Percentiles rank a stretch among this genome's conserved stretches.
phyloP scores from a whole-genome alignment of 2,888 invertebrate species.

The Aphelenchoides bicaudatus region DNA sequence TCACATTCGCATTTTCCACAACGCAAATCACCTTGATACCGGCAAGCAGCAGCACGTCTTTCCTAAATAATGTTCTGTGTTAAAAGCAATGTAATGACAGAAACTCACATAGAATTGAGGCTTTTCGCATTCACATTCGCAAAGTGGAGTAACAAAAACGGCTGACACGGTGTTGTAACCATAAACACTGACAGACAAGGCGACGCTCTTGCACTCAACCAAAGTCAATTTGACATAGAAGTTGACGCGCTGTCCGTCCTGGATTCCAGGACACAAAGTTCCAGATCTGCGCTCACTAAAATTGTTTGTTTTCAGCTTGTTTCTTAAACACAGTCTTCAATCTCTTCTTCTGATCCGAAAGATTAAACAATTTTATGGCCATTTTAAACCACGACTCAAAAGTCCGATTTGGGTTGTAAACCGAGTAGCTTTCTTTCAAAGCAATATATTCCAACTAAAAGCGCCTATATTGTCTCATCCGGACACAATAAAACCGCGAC shows the following conservation, averaged over 20 bases:
- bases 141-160: slow-evolving; percentile 47
- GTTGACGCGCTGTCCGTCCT: slow-evolving; percentile 36
- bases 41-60: slow-evolving; percentile 44
- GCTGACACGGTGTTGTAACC: slow-evolving; percentile 48
- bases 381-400: background rate
- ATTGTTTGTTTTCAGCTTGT: background rate
- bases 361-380: background rate
- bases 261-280: slow-evolving; percentile 40
- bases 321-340: background rate
- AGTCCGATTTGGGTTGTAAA: too few relatives aligned
- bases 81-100: background rate
- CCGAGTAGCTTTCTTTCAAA: too few relatives aligned
- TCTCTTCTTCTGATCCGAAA: background rate
- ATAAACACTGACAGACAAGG: slow-evolving; percentile 53
- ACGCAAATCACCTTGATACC: slow-evolving; percentile 46
- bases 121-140: slow-evolving; percentile 59
- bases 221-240: slow-evolving; percentile 44
- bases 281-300: slow-evolving; percentile 41
- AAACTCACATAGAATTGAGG: slow-evolving; percentile 38
- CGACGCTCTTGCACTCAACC: slow-evolving; percentile 46
- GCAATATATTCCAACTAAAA: too few relatives aligned
- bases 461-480: too few relatives aligned
- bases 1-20: slow-evolving; percentile 50
- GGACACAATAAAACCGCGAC: too few relatives aligned
- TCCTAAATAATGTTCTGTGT: slow-evolving; percentile 34